Base-by-base conservation (phyloP, 2,888 invertebrate genomes). In the Plutella xylostella region DNA sequence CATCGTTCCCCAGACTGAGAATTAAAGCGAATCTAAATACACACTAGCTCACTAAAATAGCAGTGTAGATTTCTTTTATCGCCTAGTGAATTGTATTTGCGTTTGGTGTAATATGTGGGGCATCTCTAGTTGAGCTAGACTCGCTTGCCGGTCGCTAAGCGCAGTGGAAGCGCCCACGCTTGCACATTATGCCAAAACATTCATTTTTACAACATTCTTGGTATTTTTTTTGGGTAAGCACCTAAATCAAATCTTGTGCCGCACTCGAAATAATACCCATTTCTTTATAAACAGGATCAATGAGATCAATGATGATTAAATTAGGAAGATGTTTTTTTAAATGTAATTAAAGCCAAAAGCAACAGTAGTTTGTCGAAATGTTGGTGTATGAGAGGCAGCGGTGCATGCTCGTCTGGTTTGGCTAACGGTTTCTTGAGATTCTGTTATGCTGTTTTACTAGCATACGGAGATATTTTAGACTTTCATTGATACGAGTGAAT, bases 131-230 rank as follows among this genome's bases (percentile, higher is more conserved):
- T n/a, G n/a, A 50, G 61, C 55, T 68, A 50, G 61, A 56, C 67
- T 62, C 66, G 68, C 72, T 66, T 68, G 64, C 64, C 65, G 52
- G 68, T 72, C 65, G 67, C 70, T 71, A 69, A 65, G 68, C 67
- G 66, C 66, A 64, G 66, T 47, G 51, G 45, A 42, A 30, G 43
- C 68, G 61, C 73, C 69, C 65, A 73, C 73, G 68, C 67, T 45
- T 60, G 60, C 61, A 61, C 56, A 60, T 61, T 63, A 33, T 18
- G 35, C 42, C 22, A 19, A 25, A 40, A n/a, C 18, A 14, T 31
- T 1, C 18, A 25, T 45, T 40, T 22, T 45, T 19, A 12, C 17
- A 25, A 40, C 37, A 42, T 37, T 6, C 18, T 21, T 40, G 25
- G n/a, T n/a, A 25, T 40, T 40, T 47, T 28, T 28, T n/a, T 28